Base-by-base conservation (phyloP, 2,113 vertebrate genomes). In the Pavo muticus region DNA sequence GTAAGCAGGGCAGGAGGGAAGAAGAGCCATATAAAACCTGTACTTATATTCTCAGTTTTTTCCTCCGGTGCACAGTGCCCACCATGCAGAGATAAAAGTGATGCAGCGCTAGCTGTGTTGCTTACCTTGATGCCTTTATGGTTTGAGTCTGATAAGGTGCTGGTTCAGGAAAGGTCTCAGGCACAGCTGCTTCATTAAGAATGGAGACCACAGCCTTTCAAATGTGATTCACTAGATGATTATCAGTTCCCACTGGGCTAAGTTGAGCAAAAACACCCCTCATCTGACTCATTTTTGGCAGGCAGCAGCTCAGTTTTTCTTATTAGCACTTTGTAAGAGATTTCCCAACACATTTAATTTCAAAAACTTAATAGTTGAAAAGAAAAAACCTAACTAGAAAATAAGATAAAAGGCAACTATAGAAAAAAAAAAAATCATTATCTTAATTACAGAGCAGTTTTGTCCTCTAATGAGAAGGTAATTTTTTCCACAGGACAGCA, bases 401-500 rank as follows among this genome's bases (percentile, higher is more conserved):
- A 76, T 63, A 70, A 89, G 52, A 91, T 88, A 75, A 75, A 91
- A 81, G 40, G 56, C 35, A 69, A 32, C 35, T 8, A 60, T 5
- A 78, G 32, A 76, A 82, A 93, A 78, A 96, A 78, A 96, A 92
- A 54, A 54, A 77, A 77, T 32, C 76, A 72, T 82, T 92, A 76
- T 79, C 84, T 69, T 93, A 92, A 92, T 94, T 94, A 91, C 27
- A 92, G 65, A n/a, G 4, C 73, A 92, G 52, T 59, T 74, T 92
- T 93, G 54, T 78, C 59, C 91, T 88, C 50, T 81, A 94, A 90
- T 40, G 32, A 54, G 71, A 57, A 90, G 16, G 71, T 24, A 87
- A 63, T 63, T 91, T 89, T 87, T 83, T 84, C 71, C 71, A 83
- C 45, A 77, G 57, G 68, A 84, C 44, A 91, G 47, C 39, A 52